These are phyloP conservation scores for Lasioglossum morio DNA, from an alignment of 2,888 invertebrate species.

Conservation along the genomic window DNA sequence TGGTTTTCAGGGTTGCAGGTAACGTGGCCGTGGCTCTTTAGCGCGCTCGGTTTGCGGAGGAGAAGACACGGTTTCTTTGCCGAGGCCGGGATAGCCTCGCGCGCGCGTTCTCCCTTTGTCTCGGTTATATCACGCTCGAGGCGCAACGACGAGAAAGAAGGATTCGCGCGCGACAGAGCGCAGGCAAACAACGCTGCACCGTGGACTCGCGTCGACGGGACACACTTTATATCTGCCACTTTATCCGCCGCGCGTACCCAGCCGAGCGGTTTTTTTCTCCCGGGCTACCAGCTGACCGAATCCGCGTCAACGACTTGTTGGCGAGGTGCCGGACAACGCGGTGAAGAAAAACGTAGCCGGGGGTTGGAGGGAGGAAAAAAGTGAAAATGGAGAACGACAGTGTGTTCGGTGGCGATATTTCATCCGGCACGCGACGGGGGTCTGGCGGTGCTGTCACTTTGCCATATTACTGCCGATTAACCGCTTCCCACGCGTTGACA, in stretches of 20 bases:
- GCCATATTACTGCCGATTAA: conserved; percentile 58
- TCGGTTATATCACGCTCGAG: conserved; percentile 44
- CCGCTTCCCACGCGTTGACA: conserved; percentile 51
- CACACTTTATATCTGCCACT: conserved; percentile 52
- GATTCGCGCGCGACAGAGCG: conserved; percentile 43
- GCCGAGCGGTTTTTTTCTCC: conserved; percentile 30
- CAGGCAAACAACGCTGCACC: conserved; percentile 29
- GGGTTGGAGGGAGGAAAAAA: not conserved
- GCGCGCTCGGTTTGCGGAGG: conserved; percentile 38
- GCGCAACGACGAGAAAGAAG: conserved; percentile 55
- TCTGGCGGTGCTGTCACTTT: conserved; percentile 46
- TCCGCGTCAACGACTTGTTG: conserved; percentile 40
- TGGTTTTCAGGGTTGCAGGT: conserved; percentile 2
- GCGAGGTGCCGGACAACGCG: conserved; percentile 55
- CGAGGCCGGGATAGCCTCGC: not conserved
- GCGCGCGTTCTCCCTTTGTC: conserved; percentile 43
- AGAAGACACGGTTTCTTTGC: conserved; percentile 50
- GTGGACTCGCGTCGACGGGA: conserved; percentile 4
- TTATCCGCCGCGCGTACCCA: conserved; percentile 35
- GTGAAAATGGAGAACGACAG: conserved; percentile 26
- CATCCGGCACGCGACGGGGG: conserved; percentile 25
- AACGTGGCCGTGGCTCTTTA: conserved; percentile 24
- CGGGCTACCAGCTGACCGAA: conserved; percentile 46
- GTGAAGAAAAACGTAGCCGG: conserved; percentile 1
- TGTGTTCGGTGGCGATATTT: conserved; percentile 28